Evolutionary conservation across 1,140 invertebrate species (phyloP).

Genomic region (Nylanderia fulva): DNA sequence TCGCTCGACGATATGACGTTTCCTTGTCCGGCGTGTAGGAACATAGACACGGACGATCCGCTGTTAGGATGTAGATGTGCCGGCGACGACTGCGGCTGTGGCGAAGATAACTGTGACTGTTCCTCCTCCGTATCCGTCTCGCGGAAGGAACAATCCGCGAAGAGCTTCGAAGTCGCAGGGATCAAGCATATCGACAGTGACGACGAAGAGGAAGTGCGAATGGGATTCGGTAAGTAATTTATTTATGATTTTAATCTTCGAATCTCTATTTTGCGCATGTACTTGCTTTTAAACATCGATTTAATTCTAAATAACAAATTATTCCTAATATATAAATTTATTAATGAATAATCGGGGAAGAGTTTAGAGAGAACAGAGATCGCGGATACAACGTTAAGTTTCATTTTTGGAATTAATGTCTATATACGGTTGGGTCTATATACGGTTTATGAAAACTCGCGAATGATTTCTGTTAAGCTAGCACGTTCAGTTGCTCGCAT

Average conservation of each 20-base stretch:
- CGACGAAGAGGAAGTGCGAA: slow-evolving; percentile 88
- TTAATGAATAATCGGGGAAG: neutral
- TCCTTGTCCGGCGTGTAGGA: slow-evolving; percentile 87
- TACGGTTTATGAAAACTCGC: slow-evolving; percentile 16
- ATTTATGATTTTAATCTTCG: neutral
- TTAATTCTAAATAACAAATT: neutral
- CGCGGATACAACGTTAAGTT: neutral
- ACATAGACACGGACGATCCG: slow-evolving; percentile 85
- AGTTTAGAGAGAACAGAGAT: neutral
- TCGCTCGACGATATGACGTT: slow-evolving; percentile 89
- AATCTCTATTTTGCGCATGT: neutral
- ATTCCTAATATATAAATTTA: neutral
- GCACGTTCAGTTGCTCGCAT: slow-evolving; percentile 6
- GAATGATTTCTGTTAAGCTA: slow-evolving; percentile 34
- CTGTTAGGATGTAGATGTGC: slow-evolving; percentile 82
- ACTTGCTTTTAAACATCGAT: neutral
- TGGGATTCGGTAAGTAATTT: slow-evolving; percentile 83
- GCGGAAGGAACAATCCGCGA: slow-evolving; percentile 80
- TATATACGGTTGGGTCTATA: neutral
- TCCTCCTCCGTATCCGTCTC: slow-evolving; percentile 39
- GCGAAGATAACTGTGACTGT: slow-evolving; percentile 76
- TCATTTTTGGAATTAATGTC: slow-evolving; percentile 9
- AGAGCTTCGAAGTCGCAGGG: slow-evolving; percentile 89
- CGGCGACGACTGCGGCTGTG: slow-evolving; percentile 77
- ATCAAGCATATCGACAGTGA: slow-evolving; percentile 91